Evolutionary conservation across 2,888 invertebrate genomes (phyloP).

Genomic region (Acanthosepion lycidas): DNA sequence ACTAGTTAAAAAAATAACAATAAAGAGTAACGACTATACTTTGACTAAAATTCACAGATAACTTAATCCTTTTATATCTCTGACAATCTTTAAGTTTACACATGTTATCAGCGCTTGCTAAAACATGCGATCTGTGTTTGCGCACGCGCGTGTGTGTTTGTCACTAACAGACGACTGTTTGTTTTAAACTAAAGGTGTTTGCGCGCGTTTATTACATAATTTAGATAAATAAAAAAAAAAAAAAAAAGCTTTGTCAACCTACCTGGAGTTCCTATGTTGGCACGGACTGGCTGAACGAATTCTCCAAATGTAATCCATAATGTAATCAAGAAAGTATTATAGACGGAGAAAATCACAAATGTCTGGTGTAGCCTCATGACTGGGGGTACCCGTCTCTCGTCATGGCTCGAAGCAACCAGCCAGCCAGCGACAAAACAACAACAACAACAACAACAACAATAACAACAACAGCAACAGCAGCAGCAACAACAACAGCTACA

Average conservation of each 20-base stretch:
- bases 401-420: conserved; percentile 33
- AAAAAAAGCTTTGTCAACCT: not conserved
- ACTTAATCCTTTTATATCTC: not conserved
- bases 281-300: conserved; percentile 15
- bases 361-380: not conserved
- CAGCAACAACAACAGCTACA: not conserved
- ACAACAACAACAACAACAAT: not conserved
- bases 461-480: not conserved
- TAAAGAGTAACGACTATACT: no score
- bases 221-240: not conserved
- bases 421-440: conserved; percentile 33
- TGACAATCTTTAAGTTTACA: not conserved
- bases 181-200: not conserved
- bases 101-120: not conserved
- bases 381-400: conserved; percentile 33
- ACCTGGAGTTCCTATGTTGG: conserved; percentile 13
- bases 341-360: conserved; percentile 33
- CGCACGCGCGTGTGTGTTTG: not conserved
- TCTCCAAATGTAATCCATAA: conserved; percentile 1
- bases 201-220: not conserved
- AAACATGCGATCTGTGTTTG: not conserved
- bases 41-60: no score
- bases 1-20: no score
- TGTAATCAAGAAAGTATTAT: conserved; percentile 1
- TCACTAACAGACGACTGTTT: not conserved